These are phyloP conservation scores for Megalurothrips usitatus DNA, from an alignment of 2,888 invertebrate genomes.

Conservation along the genomic window DNA sequence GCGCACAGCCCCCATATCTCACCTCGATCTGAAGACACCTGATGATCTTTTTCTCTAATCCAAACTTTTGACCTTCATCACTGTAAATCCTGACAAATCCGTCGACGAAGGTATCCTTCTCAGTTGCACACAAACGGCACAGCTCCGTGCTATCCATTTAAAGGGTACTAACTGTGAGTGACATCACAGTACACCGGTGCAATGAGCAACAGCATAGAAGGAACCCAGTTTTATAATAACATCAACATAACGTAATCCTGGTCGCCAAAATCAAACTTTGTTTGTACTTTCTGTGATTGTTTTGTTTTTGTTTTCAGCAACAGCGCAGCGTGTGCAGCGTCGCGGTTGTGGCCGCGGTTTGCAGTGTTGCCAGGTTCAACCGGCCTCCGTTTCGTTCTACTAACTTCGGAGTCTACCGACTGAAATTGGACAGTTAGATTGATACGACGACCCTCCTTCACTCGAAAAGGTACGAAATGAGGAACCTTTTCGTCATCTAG, in stretches of 20 bases:
- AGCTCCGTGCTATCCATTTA: slow-evolving; percentile 39
- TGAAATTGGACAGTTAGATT: too few species aligned
- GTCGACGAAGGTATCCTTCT: slow-evolving; percentile 45
- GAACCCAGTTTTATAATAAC: background rate
- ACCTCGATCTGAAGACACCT: slow-evolving; percentile 49
- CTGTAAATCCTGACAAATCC: slow-evolving; percentile 46
- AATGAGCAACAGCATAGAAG: too few species aligned
- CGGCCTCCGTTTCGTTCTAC: too few species aligned
- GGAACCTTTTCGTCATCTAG: too few species aligned
- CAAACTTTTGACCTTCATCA: slow-evolving; percentile 46
- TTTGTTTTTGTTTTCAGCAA: slow-evolving; percentile 13
- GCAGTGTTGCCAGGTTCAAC: too few species aligned
- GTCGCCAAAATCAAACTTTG: slow-evolving; percentile 3
- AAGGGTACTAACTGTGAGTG: too few species aligned
- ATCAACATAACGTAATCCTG: background rate
- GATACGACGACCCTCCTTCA: too few species aligned
- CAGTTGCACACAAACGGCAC: slow-evolving; percentile 49
- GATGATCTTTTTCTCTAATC: slow-evolving; percentile 46
- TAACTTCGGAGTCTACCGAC: too few species aligned
- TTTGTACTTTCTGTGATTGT: slow-evolving; percentile 20
- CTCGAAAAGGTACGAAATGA: too few species aligned
- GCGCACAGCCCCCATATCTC: slow-evolving; percentile 31
- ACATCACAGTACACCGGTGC: too few species aligned
- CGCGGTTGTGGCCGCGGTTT: too few species aligned
- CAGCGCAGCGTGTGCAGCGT: background rate